Conservation (phyloP, 2,888 invertebrate species). For the Andricus curvator region DNA sequence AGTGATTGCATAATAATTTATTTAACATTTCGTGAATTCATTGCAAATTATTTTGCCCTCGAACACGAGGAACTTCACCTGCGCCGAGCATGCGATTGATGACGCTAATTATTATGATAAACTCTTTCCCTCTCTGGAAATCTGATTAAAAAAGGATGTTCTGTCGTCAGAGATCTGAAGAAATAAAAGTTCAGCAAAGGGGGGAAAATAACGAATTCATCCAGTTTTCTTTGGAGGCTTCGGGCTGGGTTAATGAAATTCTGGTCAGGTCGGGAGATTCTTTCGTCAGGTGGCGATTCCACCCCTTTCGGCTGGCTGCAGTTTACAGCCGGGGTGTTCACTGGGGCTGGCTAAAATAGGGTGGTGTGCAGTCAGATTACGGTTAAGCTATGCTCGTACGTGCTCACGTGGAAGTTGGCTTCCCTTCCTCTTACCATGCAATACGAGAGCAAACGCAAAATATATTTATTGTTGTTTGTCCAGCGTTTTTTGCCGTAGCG, state of each 20-base stretch:
- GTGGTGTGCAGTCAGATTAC: slow-evolving; percentile 78
- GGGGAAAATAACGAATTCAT: slow-evolving; percentile 44
- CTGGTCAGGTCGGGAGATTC: slow-evolving; percentile 73
- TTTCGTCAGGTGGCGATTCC: slow-evolving; percentile 73
- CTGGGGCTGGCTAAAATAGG: slow-evolving; percentile 68
- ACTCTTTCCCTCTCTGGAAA: too few species aligned
- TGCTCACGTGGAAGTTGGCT: slow-evolving; percentile 75
- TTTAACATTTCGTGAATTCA: too few species aligned
- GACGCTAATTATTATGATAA: too few species aligned
- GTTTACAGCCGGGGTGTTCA: slow-evolving; percentile 52
- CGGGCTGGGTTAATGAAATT: slow-evolving; percentile 70
- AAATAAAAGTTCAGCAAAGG: background rate
- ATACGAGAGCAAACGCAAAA: slow-evolving; percentile 70
- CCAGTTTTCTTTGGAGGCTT: slow-evolving; percentile 51
- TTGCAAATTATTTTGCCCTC: too few species aligned
- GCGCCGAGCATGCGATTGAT: too few species aligned
- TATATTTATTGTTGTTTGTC: slow-evolving; percentile 79
- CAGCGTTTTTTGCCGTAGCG: slow-evolving; percentile 66
- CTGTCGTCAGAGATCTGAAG: background rate
- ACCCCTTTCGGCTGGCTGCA: slow-evolving; percentile 58
- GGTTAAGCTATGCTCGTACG: slow-evolving; percentile 78
- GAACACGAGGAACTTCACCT: too few species aligned
- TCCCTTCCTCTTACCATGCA: slow-evolving; percentile 56
- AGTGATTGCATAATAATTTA: too few species aligned
- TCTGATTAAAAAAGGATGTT: background rate